Conservation (phyloP, 2,888 invertebrate genomes). For the Ernsta delagoae region DNA sequence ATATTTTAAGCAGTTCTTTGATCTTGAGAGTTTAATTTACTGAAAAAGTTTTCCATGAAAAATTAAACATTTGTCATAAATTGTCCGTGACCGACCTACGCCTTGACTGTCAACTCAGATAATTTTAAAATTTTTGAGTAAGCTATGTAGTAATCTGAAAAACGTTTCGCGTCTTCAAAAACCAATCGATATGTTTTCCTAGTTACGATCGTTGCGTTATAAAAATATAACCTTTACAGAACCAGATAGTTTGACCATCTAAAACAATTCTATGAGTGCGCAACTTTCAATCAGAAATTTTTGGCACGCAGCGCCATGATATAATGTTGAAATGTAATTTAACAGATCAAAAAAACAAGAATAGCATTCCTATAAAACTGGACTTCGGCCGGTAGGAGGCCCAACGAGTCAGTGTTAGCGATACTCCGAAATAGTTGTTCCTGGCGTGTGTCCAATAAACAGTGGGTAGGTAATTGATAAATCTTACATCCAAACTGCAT, state of each 20-base stretch:
- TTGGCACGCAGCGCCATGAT: constrained; percentile 38
- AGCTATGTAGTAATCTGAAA: too few relatives aligned
- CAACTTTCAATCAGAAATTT: constrained; percentile 27
- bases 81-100: not conserved
- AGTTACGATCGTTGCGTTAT: not conserved
- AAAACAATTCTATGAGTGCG: not conserved
- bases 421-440: constrained; percentile 50
- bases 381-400: constrained; percentile 41
- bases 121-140: not conserved
- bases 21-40: constrained; percentile 19
- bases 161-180: not conserved
- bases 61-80: not conserved
- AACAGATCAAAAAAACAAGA: constrained; percentile 45
- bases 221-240: too few relatives aligned
- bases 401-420: constrained; percentile 43
- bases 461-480: constrained; percentile 51
- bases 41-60: constrained; percentile 3
- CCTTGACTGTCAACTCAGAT: not conserved
- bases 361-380: constrained; percentile 42
- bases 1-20: constrained; percentile 23
- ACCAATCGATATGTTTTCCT: not conserved
- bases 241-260: too few relatives aligned
- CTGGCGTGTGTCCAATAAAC: constrained; percentile 53
- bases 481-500: constrained; percentile 37
- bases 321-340: constrained; percentile 42